Evolutionary conservation across 1,140 invertebrate genomes (phyloP), one percentile per base, ranked within the genome.

Genomic region (Achroia grisella): DNA sequence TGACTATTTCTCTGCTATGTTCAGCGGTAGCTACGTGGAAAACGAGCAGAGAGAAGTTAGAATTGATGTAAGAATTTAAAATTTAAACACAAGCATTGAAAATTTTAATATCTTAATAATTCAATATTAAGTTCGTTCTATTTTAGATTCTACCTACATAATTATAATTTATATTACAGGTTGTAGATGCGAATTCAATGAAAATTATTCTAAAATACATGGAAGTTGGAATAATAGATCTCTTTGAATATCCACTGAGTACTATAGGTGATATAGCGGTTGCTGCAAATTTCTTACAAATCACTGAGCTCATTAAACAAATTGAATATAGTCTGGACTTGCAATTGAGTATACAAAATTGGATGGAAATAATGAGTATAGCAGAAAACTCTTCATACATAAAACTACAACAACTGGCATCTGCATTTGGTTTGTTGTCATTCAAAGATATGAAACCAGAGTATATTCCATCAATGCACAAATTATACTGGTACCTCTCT

Each of bases 1-100:
- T 48, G 78, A 82, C 50, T 85, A 82, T 68, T 85, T 85, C 54
- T 58, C 63, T 10, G 80, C 78, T 30, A 85, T 85, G 80, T 85
- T 85, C 48, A 81, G 67, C 43, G 80, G 80, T 0, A 71, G 65
- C 54, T 85, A 76, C 49, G 55, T 72, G 11, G 80, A 85, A 67
- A 71, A 74, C 43, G 48, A 70, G 9, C 56, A 69, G 53, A 30
- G 69, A 30, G 52, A 71, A 69, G 72, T 84, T 34, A 47, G 34
- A 27, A 82, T 84, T 33, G 67, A 81, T 52, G 80, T 84, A 69
- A 66, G 74, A 51, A 35, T 10, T 15, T 40, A 14, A 42, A 13
- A 27, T 35, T 30, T 39, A 40, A 36, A n/a, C n/a, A n/a, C n/a
- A n/a, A n/a, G n/a, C n/a, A n/a, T n/a, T n/a, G n/a, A n/a, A n/a